Evolutionary conservation across 1,140 invertebrate genomes (phyloP), one percentile per base, ranked within the genome.

Genomic region (Helicoverpa zea): DNA sequence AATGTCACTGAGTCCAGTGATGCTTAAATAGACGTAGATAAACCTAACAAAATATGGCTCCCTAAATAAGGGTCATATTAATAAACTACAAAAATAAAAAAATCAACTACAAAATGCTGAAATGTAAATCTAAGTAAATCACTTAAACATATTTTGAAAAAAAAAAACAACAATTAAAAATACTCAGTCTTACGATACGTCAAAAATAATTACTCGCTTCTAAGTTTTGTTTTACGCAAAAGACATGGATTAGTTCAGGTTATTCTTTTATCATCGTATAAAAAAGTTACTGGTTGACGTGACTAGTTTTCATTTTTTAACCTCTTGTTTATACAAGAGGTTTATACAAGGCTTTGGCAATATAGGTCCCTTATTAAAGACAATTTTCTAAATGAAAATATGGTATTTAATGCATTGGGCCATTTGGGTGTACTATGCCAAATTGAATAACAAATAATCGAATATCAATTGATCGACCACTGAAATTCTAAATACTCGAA

Each of bases 161-260:
- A 56, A 72, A 80, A 80, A 23, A 56, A 66, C 58, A 79, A 75
- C 49, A 51, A 80, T 54, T 83, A 81, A 83, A 84, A 83, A 76
- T 85, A 85, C 72, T 85, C 84, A 85, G 84, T 85, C 84, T 85
- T 82, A 82, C 81, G 52, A 81, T 79, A 79, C 64, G 70, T 56
- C 43, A 79, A 76, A 75, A 64, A 80, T 63, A 63, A 68, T 73
- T n/a, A 54, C 52, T 58, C 52, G 56, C 23, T 70, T 58, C 23
- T 18, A 80, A 63, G 59, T 68, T 78, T 12, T 14, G 58, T 35
- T 52, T 43, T 47, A 23, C 49, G 68, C 51, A 35, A 78, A 43
- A 78, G 35, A 78, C 63, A 30, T 58, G 61, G 58, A 49, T 64
- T 52, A 52, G 5, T 18, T 66, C 59, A 64, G 51, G 63, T 68